Evolutionary conservation across 2,888 invertebrate genomes (phyloP), one percentile per base, ranked within the genome.

Genomic region (Eudemis profundana): DNA sequence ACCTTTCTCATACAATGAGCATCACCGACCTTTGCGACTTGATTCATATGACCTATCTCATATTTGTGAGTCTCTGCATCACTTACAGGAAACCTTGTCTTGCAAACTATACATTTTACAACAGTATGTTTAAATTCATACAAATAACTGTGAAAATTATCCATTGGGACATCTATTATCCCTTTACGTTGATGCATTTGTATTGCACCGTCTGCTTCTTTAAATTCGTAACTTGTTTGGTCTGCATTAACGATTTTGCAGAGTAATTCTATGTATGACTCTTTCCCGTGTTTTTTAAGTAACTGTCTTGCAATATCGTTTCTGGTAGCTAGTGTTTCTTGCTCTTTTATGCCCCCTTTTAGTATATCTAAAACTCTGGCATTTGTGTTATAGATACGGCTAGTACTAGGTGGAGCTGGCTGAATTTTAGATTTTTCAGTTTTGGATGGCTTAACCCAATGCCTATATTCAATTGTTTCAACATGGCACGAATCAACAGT

Each of bases 81-180:
- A 3, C 10, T 21, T 51, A 14, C 23, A 21, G 2, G 10, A 38
- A 53, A 38, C 1, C 3, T 3, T 5, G 8, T 4, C 21, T 40
- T n/a, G 38, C 53, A 53, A 10, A 40, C 1, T 15, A 40, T 40
- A 23, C 53, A 53, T 7, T 15, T 10, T 15, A 40, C 2, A 23
- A 14, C 5, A 23, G 3, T 5, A 23, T 38, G 23, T 23, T 40
- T 4, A 15, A n/a, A n/a, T n/a, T 10, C 3, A 4, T 21, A 36
- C 5, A 23, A 10, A 7, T 53, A 53, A 53, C 53, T 40, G 21
- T 53, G 53, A 23, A 53, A 40, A n/a, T 53, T 14, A 53, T 53
- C 15, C 14, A 40, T 15, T 10, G 53, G 53, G 14, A 53, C 23
- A 8, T 12, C 14, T 15, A 53, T 15, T 23, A 10, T 23, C 53